phyloP scores from a whole-genome alignment of 1,140 invertebrate genomes.

The Watersipora subatra region DNA sequence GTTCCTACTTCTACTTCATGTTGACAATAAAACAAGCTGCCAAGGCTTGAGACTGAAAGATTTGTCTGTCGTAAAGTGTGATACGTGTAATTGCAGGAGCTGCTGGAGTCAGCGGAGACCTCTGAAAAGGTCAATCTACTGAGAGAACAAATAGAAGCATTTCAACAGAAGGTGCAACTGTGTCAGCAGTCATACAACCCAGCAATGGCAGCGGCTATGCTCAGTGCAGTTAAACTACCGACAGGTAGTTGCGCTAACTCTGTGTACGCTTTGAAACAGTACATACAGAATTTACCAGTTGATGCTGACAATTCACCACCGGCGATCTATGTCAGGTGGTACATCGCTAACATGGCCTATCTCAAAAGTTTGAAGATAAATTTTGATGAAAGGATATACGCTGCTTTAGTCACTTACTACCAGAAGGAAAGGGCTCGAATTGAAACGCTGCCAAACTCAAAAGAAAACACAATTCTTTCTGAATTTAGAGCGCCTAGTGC shows the following conservation, averaged over 20 bases:
- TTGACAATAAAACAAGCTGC: too few species aligned
- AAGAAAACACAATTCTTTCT: background rate
- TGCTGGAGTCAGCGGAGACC: too few species aligned
- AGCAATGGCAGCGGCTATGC: background rate
- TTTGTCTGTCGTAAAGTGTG: too few species aligned
- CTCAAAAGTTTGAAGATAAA: background rate
- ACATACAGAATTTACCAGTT: too few species aligned
- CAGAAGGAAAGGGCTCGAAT: background rate
- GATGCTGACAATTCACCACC: background rate
- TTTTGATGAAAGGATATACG: background rate
- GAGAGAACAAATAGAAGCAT: background rate
- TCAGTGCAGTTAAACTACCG: background rate
- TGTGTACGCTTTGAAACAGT: background rate
- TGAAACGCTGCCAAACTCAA: background rate
- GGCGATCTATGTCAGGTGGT: background rate
- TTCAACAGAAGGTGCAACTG: background rate
- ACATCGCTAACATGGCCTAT: background rate
- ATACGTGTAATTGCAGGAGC: too few species aligned
- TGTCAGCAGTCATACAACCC: background rate
- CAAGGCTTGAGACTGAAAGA: too few species aligned
- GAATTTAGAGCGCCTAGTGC: background rate
- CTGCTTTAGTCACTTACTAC: background rate
- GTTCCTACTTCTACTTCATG: too few species aligned
- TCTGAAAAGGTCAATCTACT: background rate
- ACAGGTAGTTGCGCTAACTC: background rate